phyloP scores from a whole-genome alignment of 1,140 invertebrate species.

The Venustaconcha ellipsiformis region DNA sequence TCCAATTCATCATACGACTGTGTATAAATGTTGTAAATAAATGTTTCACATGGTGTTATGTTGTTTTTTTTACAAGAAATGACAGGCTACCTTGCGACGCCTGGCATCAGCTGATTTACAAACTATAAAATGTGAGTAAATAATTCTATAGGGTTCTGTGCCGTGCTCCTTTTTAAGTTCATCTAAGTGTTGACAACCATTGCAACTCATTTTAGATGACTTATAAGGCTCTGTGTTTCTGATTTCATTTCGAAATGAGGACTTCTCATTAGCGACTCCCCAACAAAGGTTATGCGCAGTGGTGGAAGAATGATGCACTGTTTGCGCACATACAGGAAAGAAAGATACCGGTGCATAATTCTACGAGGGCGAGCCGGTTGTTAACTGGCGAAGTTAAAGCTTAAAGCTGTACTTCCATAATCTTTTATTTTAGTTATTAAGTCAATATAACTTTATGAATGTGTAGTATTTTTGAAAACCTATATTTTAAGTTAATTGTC shows the following conservation, averaged over 20 bases:
- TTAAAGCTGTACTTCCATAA: too few relatives aligned
- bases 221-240: conserved; percentile 17
- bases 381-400: too few relatives aligned
- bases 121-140: conserved; percentile 82
- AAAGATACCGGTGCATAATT: neutral
- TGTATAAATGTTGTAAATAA: too few relatives aligned
- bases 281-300: conserved; percentile 53
- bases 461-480: too few relatives aligned
- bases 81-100: conserved; percentile 76
- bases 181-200: conserved; percentile 81
- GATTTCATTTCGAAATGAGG: conserved; percentile 41
- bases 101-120: conserved; percentile 78
- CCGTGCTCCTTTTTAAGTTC: conserved; percentile 83
- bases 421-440: too few relatives aligned
- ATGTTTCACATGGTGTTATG: too few relatives aligned
- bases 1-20: too few relatives aligned
- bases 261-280: conserved; percentile 15
- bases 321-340: conserved; percentile 17
- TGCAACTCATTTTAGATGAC: conserved; percentile 54
- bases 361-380: too few relatives aligned
- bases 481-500: too few relatives aligned
- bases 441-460: too few relatives aligned
- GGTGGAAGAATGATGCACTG: neutral
- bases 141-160: conserved; percentile 80
- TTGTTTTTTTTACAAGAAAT: conserved; percentile 5